phyloP scores from a whole-genome alignment of 2,797 vertebrate genomes.

The Corythornis leucogaster region DNA sequence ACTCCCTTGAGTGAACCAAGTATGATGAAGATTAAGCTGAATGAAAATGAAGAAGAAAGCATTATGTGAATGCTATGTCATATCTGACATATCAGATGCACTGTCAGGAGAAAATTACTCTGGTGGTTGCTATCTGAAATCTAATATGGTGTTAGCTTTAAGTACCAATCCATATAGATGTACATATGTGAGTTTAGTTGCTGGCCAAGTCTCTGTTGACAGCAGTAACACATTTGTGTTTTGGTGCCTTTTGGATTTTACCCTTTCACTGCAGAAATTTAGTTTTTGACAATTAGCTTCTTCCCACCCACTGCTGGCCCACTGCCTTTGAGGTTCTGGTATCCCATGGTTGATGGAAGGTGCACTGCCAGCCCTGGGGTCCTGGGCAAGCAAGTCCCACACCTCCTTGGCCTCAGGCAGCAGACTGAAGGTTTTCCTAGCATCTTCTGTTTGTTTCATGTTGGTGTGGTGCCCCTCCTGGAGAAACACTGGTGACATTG shows the following conservation, averaged over 20 bases:
- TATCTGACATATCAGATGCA: neutral
- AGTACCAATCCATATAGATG: neutral
- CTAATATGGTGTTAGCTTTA: neutral
- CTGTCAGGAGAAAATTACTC: neutral
- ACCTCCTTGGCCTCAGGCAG: neutral
- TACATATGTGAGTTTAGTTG: neutral
- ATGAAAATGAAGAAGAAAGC: neutral
- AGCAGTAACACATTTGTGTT: neutral
- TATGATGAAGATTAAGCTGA: neutral
- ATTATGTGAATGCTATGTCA: neutral
- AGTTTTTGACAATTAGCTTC: neutral
- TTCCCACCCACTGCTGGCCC: rapidly evolving
- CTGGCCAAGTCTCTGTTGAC: neutral
- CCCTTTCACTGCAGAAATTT: neutral
- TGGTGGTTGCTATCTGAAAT: neutral
- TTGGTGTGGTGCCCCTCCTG: neutral
- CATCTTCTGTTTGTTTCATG: neutral
- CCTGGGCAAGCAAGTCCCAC: neutral
- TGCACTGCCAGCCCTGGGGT: neutral
- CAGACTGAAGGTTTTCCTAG: neutral
- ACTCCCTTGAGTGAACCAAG: neutral
- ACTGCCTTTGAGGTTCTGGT: neutral
- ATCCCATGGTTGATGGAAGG: rapidly evolving
- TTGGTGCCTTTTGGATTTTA: neutral
- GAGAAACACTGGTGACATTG: rapidly evolving